Conservation (phyloP, 2,113 vertebrate genomes). For the Nannobrachium achirus region DNA sequence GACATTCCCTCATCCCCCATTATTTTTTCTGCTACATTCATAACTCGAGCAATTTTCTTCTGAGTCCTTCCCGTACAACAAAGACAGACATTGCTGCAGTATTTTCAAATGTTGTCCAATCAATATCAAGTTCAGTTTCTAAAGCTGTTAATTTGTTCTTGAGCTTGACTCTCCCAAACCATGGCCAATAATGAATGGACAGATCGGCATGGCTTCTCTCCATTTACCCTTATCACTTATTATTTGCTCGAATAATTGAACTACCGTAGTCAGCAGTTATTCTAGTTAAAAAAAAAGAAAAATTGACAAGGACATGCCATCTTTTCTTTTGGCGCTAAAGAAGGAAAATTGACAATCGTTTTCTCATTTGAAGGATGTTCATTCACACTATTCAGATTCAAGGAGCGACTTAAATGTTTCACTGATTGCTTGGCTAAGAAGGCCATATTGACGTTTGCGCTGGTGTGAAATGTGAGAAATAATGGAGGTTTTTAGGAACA, state of each 20-base stretch:
- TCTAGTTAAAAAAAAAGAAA: conserved; percentile 3
- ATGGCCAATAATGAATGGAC: conserved; percentile 19
- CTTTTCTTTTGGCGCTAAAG: background rate
- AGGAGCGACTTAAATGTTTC: conserved; percentile 8
- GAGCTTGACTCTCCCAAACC: conserved; percentile 21
- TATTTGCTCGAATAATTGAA: conserved; percentile 45
- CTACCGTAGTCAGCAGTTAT: conserved; percentile 23
- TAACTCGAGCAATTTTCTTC: background rate
- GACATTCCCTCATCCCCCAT: background rate
- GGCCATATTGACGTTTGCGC: conserved; percentile 24
- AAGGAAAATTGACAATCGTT: background rate
- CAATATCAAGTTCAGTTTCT: conserved; percentile 30
- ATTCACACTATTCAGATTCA: conserved; percentile 30
- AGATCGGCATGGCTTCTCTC: background rate
- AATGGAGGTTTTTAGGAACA: conserved; percentile 41
- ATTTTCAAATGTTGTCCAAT: conserved; percentile 38
- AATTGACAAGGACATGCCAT: background rate
- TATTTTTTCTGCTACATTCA: background rate
- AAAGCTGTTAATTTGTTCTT: conserved; percentile 37
- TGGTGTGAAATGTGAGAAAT: conserved; percentile 31
- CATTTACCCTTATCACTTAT: conserved; percentile 9
- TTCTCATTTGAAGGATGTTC: conserved; percentile 26
- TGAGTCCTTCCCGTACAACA: conserved; percentile 9
- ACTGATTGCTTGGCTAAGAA: conserved; percentile 24
- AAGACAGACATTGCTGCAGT: conserved; percentile 12